phyloP scores from a whole-genome alignment of 2,797 vertebrate species.

The Podarcis lilfordi region DNA sequence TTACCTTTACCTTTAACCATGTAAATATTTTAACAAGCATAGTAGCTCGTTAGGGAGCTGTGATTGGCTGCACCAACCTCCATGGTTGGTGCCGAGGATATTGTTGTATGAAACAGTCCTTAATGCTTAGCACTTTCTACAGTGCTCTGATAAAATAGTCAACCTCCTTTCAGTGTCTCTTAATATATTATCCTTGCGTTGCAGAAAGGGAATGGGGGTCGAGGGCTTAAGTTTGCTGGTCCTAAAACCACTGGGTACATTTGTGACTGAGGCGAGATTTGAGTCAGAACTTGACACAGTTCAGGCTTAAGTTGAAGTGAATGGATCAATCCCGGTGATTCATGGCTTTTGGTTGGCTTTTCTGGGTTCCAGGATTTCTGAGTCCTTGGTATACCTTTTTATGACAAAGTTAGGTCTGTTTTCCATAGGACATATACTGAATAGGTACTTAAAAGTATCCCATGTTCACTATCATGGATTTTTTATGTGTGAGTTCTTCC shows the following conservation, averaged over 20 bases:
- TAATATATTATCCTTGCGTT: no score
- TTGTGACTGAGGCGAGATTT: not conserved
- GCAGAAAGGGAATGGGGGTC: no score
- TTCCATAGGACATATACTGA: not conserved
- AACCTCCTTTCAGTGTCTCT: no score
- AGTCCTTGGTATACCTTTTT: not conserved
- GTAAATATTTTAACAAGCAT: no score
- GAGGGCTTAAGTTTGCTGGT: not conserved
- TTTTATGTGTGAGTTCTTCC: not conserved
- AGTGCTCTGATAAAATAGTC: no score
- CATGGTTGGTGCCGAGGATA: no score
- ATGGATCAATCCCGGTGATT: not conserved
- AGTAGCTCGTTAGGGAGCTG: no score
- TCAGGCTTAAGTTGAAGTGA: not conserved
- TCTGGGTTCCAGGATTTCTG: not conserved
- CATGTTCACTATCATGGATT: not conserved
- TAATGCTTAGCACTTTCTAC: no score
- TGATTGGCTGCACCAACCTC: no score
- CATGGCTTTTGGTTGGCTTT: not conserved
- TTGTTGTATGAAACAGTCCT: no score
- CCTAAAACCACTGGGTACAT: not conserved
- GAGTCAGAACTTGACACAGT: not conserved
- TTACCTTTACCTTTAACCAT: no score
- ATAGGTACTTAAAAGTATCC: not conserved
- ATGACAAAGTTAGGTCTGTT: not conserved